Evolutionary conservation across 2,888 invertebrate genomes (phyloP), one percentile per base, ranked within the genome.

Genomic region (Chrysina gloriosa): DNA sequence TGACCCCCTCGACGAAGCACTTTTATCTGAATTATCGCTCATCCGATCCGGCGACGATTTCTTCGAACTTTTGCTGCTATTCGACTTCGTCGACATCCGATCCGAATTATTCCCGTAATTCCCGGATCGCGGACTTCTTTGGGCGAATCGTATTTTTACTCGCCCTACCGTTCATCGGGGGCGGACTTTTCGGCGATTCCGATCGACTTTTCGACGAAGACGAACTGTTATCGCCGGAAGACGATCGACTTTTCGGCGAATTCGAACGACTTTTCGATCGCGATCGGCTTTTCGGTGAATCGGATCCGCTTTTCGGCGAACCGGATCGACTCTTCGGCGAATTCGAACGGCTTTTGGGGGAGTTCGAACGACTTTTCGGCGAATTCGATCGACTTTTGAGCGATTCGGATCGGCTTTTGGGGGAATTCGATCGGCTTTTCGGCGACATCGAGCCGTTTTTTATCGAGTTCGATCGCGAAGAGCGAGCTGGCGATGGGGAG

Each of bases 201-300:
- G 68, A 68, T 2, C 65, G 64, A 48, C 65, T 65, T 11, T 48
- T 64, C 81, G 80, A 83, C 80, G 75, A 82, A 80, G 75, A 78
- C 77, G 75, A 83, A 61, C 70, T 71, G 6, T 29, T n/a, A n/a
- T 42, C 42, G 36, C 14, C 2, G 50, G 31, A 34, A 11, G 64
- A 56, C 16, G 68, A 68, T 25, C 52, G 66, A 34, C 63, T 63
- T 11, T 67, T 69, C 21, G 67, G 61, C 42, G 71, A 71, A 5
- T 56, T 23, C 11, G 68, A 56, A 14, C 58, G 66, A 69, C 68
- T 70, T 19, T 34, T 63, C 39, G 69, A 71, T 52, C 66, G 52
- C 6, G 70, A 68, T 21, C 63, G 68, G 50, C 73, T 75, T 39
- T 58, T 71, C 9, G 70, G 71, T 21, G 76, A 73, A n/a, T 52